Conservation (phyloP, 1,140 invertebrate genomes). For the Solenopsis invicta region DNA sequence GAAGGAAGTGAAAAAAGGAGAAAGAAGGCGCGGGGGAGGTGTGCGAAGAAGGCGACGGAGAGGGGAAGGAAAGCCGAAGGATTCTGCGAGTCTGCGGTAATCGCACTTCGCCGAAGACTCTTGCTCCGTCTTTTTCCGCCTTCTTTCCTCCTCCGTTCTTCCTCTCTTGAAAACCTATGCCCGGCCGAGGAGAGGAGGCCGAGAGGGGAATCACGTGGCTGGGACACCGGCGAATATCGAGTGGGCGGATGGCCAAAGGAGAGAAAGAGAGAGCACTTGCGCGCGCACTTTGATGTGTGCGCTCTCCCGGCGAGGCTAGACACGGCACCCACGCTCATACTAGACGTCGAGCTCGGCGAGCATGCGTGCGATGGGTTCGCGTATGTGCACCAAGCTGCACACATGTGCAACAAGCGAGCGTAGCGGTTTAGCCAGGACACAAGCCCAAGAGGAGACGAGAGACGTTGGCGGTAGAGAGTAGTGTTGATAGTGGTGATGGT, state of each 20-base stretch:
- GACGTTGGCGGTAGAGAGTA: constrained; percentile 43
- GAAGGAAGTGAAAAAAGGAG: constrained; percentile 72
- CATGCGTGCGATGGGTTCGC: constrained; percentile 68
- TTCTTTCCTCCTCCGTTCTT: constrained; percentile 27
- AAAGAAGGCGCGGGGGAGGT: not conserved
- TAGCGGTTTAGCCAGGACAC: constrained; percentile 67
- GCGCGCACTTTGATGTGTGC: constrained; percentile 71
- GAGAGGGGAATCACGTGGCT: constrained; percentile 69
- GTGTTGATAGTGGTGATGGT: constrained; percentile 10
- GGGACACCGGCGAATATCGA: constrained; percentile 70
- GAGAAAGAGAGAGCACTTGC: constrained; percentile 60
- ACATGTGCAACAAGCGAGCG: constrained; percentile 41
- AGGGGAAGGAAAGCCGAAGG: constrained; percentile 67
- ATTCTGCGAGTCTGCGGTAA: constrained; percentile 75
- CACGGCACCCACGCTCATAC: constrained; percentile 9
- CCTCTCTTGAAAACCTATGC: constrained; percentile 42
- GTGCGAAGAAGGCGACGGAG: constrained; percentile 17
- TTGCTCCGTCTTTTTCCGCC: constrained; percentile 55
- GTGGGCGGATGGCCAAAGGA: constrained; percentile 73
- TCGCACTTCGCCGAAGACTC: constrained; percentile 70
- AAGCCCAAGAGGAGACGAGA: constrained; percentile 56
- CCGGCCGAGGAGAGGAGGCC: constrained; percentile 16
- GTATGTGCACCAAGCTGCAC: constrained; percentile 39
- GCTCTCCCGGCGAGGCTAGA: constrained; percentile 39
- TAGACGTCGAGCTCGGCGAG: constrained; percentile 49